phyloP scores from a whole-genome alignment of 2,113 vertebrate genomes.

The Oophaga pumilio region DNA sequence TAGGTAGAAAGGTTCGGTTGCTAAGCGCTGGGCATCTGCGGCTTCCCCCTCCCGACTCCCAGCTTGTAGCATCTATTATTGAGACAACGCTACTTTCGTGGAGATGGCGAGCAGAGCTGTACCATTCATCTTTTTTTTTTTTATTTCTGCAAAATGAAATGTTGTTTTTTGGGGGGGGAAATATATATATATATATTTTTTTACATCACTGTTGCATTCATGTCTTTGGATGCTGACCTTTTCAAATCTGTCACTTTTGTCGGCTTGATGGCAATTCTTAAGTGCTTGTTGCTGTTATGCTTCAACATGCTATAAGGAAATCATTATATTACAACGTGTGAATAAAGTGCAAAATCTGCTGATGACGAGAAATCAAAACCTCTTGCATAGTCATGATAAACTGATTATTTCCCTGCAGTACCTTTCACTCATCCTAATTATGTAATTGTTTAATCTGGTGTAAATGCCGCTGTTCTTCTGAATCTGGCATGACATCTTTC shows the following conservation, averaged over 20 bases:
- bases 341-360: no score
- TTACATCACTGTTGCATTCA: constrained; percentile 22
- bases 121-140: not conserved
- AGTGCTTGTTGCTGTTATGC: not conserved
- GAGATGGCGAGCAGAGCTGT: constrained; percentile 11
- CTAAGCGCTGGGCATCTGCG: constrained; percentile 81
- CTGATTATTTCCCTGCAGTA: no score
- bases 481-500: no score
- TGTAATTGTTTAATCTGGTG: no score
- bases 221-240: not conserved
- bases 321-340: not conserved
- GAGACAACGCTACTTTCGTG: constrained; percentile 18
- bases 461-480: no score
- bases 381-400: no score
- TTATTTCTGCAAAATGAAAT: not conserved
- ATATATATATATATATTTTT: constrained; percentile 6
- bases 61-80: constrained; percentile 35
- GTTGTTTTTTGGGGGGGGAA: not conserved
- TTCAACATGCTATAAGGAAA: not conserved
- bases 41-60: constrained; percentile 60
- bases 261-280: not conserved
- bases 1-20: constrained; percentile 85
- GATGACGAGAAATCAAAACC: no score
- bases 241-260: constrained; percentile 1
- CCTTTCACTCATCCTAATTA: no score